phyloP scores from a whole-genome alignment of 2,888 invertebrate species.

The Nomada flava region DNA sequence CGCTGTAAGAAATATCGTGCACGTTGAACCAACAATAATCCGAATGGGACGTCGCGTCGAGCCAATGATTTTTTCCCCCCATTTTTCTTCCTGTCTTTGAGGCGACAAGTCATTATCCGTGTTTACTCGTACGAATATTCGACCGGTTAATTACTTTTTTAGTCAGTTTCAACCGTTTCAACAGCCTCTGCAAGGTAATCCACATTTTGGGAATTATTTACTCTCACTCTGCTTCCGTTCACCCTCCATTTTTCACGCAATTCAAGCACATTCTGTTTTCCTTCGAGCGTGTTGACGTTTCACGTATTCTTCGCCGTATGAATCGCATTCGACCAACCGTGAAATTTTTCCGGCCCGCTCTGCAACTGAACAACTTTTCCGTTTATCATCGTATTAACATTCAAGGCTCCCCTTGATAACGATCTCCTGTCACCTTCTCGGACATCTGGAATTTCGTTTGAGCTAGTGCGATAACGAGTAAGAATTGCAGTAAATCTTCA shows the following conservation, averaged over 20 bases:
- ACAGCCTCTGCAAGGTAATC: neutral
- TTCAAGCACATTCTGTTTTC: too few relatives aligned
- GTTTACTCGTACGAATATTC: neutral
- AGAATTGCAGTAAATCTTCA: neutral
- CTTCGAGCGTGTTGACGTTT: too few relatives aligned
- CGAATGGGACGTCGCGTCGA: neutral
- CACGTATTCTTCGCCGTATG: neutral
- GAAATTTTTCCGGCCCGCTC: neutral
- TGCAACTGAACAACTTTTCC: neutral
- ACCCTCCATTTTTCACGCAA: too few relatives aligned
- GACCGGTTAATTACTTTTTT: neutral
- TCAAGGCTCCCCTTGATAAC: neutral
- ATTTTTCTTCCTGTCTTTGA: neutral
- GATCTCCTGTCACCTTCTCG: neutral
- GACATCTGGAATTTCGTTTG: neutral
- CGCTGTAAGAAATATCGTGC: neutral
- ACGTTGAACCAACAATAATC: neutral
- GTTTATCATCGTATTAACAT: constrained; percentile 1
- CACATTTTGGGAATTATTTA: neutral
- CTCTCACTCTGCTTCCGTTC: neutral
- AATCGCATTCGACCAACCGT: neutral
- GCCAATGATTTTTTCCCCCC: neutral
- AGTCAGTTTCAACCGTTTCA: too few relatives aligned
- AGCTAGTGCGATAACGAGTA: neutral
- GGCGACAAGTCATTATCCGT: neutral